Evolutionary conservation across 2,113 vertebrate genomes (phyloP).

Genomic region (Leptosomus discolor): DNA sequence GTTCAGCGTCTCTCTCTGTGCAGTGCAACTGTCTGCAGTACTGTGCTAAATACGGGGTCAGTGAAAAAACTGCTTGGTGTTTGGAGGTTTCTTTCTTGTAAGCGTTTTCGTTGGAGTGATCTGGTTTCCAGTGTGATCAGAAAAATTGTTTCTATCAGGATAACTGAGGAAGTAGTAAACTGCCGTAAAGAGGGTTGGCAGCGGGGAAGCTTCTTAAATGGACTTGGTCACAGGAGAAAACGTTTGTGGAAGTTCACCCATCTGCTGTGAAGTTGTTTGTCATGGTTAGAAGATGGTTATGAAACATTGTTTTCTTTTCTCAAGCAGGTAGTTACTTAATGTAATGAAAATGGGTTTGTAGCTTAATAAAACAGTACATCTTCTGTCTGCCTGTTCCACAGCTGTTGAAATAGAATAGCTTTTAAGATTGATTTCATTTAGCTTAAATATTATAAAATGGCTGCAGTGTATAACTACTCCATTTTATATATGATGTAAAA

Average conservation of each 20-base stretch:
- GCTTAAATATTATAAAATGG: slow-evolving; percentile 34
- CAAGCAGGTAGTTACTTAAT: background rate
- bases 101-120: background rate
- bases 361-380: background rate
- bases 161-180: background rate
- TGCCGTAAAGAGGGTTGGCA: background rate
- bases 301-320: background rate
- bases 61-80: background rate
- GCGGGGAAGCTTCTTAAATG: background rate
- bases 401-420: slow-evolving; percentile 8
- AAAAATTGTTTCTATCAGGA: background rate
- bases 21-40: background rate
- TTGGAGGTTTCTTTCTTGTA: background rate
- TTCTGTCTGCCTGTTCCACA: background rate
- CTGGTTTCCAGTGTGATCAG: background rate
- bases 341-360: background rate
- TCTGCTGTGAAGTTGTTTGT: background rate
- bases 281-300: background rate
- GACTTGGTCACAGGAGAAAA: background rate
- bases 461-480: slow-evolving; percentile 46
- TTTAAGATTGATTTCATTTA: slow-evolving; percentile 43
- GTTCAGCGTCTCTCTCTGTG: background rate
- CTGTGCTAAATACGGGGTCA: background rate
- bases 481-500: slow-evolving; percentile 48
- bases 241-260: background rate